These are phyloP conservation scores for Martes martes DNA, from an alignment of 2,113 vertebrate genomes.

Conservation along the genomic window DNA sequence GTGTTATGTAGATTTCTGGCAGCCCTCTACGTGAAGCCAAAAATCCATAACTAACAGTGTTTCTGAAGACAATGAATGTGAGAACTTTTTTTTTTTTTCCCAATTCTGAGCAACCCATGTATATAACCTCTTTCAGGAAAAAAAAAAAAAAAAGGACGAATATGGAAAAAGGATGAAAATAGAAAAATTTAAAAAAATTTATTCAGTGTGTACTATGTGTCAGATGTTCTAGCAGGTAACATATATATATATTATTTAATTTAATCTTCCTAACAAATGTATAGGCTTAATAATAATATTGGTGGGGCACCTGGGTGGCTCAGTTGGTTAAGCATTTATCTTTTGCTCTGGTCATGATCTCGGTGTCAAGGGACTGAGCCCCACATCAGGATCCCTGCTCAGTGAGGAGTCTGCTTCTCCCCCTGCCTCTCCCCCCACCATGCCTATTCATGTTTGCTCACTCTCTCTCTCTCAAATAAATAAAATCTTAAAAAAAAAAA, in stretches of 20 bases:
- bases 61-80: neutral
- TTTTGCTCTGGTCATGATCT: neutral
- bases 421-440: neutral
- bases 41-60: neutral
- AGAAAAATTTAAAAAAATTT: neutral
- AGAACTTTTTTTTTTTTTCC: neutral
- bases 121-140: neutral
- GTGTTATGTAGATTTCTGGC: neutral
- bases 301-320: neutral
- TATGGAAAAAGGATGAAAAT: neutral
- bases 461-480: neutral
- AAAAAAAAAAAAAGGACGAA: neutral
- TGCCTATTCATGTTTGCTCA: neutral
- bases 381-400: neutral
- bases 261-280: neutral
- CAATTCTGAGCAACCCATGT: neutral
- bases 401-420: neutral
- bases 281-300: neutral
- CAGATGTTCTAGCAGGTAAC: neutral
- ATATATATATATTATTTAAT: neutral
- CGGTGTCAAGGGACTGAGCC: neutral
- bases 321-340: neutral
- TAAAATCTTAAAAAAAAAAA: neutral
- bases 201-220: neutral
- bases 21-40: neutral